A percentile compares a stretch with the other conserved stretches of the same genome.
These are phyloP conservation scores for Labrus mixtus DNA, from an alignment of 2,113 vertebrate genomes.

Conservation along the genomic window DNA sequence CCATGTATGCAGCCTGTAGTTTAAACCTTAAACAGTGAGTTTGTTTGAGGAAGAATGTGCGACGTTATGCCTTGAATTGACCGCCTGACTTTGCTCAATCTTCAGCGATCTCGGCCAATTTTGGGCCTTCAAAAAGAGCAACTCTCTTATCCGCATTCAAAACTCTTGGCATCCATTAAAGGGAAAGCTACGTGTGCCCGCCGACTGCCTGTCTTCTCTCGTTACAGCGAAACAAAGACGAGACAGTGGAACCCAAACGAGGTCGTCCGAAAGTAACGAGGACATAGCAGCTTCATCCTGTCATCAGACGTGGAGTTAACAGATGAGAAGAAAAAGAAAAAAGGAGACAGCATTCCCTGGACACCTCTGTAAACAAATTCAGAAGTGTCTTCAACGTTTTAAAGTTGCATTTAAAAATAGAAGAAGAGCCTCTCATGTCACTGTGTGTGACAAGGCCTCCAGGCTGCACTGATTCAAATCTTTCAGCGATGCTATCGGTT, in stretches of 20 bases:
- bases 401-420: conserved; percentile 25
- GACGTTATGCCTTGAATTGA: background rate
- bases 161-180: conserved; percentile 45
- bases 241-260: conserved; percentile 34
- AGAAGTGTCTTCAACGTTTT: conserved; percentile 28
- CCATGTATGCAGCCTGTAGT: background rate
- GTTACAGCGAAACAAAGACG: conserved; percentile 57
- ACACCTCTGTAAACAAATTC: conserved; percentile 24
- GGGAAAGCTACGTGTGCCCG: conserved; percentile 16
- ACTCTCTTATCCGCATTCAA: conserved; percentile 37
- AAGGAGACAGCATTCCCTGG: conserved; percentile 19
- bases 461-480: conserved; percentile 59
- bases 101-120: background rate
- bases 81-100: conserved; percentile 11
- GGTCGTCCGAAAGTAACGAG: conserved; percentile 60
- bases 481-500: conserved; percentile 44
- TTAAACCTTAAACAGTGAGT: background rate
- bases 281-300: conserved; percentile 44
- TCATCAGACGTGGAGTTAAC: conserved; percentile 48
- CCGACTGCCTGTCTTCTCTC: conserved; percentile 54
- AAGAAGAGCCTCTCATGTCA: too few relatives aligned
- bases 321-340: conserved; percentile 17
- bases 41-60: background rate
- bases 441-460: background rate
- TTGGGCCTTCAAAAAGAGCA: conserved; percentile 1